Conservation (phyloP, 1,140 invertebrate species). For the Papilio polytes region DNA sequence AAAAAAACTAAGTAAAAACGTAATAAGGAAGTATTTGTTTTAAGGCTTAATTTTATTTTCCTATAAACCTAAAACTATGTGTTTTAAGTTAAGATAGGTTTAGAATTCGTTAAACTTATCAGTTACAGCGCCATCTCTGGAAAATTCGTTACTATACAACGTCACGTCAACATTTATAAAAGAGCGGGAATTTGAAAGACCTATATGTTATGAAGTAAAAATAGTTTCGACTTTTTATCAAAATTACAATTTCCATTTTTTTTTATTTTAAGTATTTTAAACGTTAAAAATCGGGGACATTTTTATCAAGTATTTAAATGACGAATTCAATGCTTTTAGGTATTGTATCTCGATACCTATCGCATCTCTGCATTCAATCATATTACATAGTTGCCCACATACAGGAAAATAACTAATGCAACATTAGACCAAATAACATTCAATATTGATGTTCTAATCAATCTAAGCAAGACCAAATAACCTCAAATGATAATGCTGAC, state of each 20-base stretch:
- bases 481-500: background rate
- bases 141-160: background rate
- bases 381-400: background rate
- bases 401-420: background rate
- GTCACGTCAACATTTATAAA: background rate
- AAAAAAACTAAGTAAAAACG: background rate
- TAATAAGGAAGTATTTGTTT: too few species aligned
- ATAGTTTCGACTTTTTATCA: background rate
- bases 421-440: background rate
- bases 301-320: too few species aligned
- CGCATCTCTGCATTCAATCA: too few species aligned
- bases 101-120: too few species aligned
- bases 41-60: too few species aligned
- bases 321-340: too few species aligned
- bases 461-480: slow-evolving; percentile 5
- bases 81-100: too few species aligned
- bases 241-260: too few species aligned
- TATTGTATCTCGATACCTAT: too few species aligned
- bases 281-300: too few species aligned
- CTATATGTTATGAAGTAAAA: background rate
- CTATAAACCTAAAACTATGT: too few species aligned
- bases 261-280: too few species aligned
- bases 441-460: background rate
- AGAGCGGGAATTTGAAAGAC: background rate
- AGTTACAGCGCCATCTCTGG: background rate